Conservation (phyloP, 92 coral and sea anemone genomes). For the Muricea muricata region DNA sequence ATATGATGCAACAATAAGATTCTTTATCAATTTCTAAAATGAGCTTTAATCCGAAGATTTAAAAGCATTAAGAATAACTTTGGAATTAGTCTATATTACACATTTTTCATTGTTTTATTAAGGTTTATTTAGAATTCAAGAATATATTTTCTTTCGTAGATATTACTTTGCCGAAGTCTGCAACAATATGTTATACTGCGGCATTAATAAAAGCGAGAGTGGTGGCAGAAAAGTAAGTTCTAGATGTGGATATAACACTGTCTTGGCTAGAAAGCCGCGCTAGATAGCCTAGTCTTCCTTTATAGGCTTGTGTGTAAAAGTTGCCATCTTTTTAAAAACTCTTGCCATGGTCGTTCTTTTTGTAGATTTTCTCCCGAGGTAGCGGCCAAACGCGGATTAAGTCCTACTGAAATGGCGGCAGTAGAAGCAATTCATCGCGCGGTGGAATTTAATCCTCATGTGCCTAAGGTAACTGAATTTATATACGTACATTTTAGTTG, state of each 20-base stretch:
- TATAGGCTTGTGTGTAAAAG: too few relatives aligned
- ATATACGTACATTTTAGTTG: not conserved
- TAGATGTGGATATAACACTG: not conserved
- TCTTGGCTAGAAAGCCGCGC: too few relatives aligned
- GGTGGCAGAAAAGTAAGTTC: slow-evolving; percentile 91
- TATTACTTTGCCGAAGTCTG: slow-evolving; percentile 95
- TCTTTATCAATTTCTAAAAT: too few relatives aligned
- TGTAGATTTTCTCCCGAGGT: slow-evolving; percentile 96
- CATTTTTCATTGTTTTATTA: too few relatives aligned
- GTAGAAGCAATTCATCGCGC: slow-evolving; percentile 99
- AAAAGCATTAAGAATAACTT: too few relatives aligned
- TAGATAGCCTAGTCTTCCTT: too few relatives aligned
- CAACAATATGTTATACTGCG: slow-evolving; percentile 97
- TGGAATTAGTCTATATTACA: too few relatives aligned
- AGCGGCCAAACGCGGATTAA: slow-evolving; percentile 95
- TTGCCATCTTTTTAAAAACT: too few relatives aligned
- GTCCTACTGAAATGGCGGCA: slow-evolving; percentile 99
- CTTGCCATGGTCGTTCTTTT: not conserved
- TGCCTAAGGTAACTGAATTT: slow-evolving; percentile 78
- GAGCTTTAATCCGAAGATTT: too few relatives aligned
- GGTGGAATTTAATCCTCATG: slow-evolving; percentile 98
- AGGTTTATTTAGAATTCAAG: not conserved
- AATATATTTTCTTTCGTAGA: slow-evolving; percentile 60
- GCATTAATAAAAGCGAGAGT: slow-evolving; percentile 96
- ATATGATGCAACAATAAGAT: not conserved